Percentiles rank a stretch among this genome's conserved stretches.
phyloP scores from a whole-genome alignment of 2,113 vertebrate species.

The Vulpes lagopus region DNA sequence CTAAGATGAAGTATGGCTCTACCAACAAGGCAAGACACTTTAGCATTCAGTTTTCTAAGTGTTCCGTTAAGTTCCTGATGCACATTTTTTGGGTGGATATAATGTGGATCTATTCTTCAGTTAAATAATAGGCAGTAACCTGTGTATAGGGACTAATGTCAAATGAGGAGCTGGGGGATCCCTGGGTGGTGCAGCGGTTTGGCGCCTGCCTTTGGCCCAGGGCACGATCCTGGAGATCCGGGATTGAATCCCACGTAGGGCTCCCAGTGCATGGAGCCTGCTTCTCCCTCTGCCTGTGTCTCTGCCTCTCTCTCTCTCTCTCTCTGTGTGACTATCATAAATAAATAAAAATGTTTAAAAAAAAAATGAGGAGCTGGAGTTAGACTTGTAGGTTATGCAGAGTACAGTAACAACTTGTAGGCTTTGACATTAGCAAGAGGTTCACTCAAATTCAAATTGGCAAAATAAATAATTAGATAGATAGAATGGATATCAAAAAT shows the following conservation, averaged over 20 bases:
- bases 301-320: too few species aligned
- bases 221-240: too few species aligned
- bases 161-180: not conserved
- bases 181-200: too few species aligned
- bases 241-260: too few species aligned
- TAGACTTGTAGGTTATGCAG: not conserved
- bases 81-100: not conserved
- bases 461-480: not conserved
- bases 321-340: too few species aligned
- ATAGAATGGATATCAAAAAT: not conserved
- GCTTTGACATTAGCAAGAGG: not conserved
- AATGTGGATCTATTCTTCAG: not conserved
- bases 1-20: not conserved
- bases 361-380: not conserved
- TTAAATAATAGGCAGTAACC: not conserved
- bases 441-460: not conserved
- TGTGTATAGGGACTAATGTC: not conserved
- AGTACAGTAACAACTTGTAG: not conserved
- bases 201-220: too few species aligned
- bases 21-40: not conserved
- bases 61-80: not conserved
- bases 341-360: too few species aligned
- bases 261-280: too few species aligned
- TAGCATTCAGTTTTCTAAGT: not conserved
- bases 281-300: too few species aligned